Percentiles rank a stretch among this genome's conserved stretches.
Evolutionary conservation across 2,797 vertebrate genomes (phyloP).

Genomic region (Muscicapa striata): DNA sequence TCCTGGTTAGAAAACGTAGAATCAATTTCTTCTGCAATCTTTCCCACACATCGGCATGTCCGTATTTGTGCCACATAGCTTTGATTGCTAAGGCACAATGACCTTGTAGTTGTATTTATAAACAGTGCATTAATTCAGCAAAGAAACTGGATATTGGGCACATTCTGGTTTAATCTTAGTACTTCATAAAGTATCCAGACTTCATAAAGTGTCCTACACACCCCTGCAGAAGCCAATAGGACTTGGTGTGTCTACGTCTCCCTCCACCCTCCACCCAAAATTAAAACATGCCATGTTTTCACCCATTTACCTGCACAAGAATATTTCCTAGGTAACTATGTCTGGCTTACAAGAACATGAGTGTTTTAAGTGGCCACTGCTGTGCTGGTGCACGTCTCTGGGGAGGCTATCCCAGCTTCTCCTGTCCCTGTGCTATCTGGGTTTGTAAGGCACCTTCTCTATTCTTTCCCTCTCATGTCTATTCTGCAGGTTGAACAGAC

Average conservation of each 20-base stretch:
- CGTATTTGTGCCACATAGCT: rapidly evolving
- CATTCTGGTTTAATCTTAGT: neutral
- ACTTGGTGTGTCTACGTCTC: neutral
- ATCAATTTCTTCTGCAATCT: neutral
- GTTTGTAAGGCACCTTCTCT: neutral
- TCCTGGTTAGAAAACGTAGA: neutral
- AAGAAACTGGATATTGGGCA: neutral
- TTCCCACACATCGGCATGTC: neutral
- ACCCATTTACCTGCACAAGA: neutral
- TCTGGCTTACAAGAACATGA: neutral
- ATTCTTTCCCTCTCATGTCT: neutral
- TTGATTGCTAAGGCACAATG: neutral
- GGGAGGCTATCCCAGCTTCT: neutral
- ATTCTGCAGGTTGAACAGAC: neutral
- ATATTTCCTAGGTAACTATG: neutral
- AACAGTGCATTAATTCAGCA: neutral
- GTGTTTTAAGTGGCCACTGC: neutral
- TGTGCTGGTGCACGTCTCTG: neutral
- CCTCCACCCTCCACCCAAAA: neutral
- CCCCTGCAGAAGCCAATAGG: neutral
- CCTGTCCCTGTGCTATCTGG: neutral
- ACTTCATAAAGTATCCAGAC: neutral
- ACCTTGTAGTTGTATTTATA: neutral
- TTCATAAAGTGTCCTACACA: neutral
- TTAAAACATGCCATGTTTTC: neutral